Base-by-base conservation (phyloP, 1,140 invertebrate genomes). In the Gryon sp. region DNA sequence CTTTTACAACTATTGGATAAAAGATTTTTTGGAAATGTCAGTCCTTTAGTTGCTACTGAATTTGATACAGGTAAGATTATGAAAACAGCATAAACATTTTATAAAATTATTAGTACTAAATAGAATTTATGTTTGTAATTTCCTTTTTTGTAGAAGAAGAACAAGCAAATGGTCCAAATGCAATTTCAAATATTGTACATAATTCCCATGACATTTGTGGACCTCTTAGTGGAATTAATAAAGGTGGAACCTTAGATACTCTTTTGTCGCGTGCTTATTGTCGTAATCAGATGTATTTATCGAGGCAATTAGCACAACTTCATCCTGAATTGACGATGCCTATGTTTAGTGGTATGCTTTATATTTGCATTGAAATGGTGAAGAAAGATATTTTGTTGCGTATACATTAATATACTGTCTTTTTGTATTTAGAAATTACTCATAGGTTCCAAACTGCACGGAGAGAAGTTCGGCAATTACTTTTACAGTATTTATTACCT, bases 241-340 rank as follows among this genome's bases (percentile, higher is more conserved):
- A 92, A 52, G 91, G 92, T 43, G 93, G 93, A 5, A 95, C 93
- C 0, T 88, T 98, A 73, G 96, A 98, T 84, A 93, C 94, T 15
- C 87, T 97, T 19, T 89, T 98, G 16, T 94, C 94, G 18, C 94
- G 93, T 1, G 95, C 95, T 0, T 98, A 97, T 88, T 97, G 95
- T 82, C 92, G 96, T 24, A 97, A 96, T 26, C 97, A 99, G 89
- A 92, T 96, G 80, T 96, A 95, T 86, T 90, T 99, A 2, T 98
- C 97, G 0, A 92, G 95, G 55, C 96, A 99, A 83, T 89, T 99
- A 63, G 95, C 98, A 0, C 94, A 96, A 55, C 89, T 98, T 7
- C 97, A 99, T 87, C 97, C 98, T 0, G 97, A 99, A 82, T 90
- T 99, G 0, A 99, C 98, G 6, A 99, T 99, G 97, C 97, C 97